Evolutionary conservation across 2,797 vertebrate genomes (phyloP), one percentile per base, ranked within the genome.

Genomic region (Erpetoichthys calabaricus): DNA sequence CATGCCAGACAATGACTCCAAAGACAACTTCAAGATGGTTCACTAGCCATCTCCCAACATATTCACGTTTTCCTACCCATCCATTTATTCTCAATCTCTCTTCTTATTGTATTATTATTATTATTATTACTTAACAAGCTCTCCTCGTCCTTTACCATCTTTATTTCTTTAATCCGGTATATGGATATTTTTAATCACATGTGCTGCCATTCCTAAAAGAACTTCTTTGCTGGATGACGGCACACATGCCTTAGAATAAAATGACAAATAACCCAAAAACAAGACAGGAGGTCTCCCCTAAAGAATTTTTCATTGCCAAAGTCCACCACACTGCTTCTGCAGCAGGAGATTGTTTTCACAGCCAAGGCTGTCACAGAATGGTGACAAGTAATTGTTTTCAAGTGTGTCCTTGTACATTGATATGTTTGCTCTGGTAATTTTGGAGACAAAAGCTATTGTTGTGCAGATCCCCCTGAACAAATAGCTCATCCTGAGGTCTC

Each of bases 381-480:
- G 76, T 86, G 83, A 84, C 79, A 83, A 85, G 78, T 80, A 76
- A 88, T 84, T 85, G 82, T 87, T 84, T 87, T 85, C 82, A 80
- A 89, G 78, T 86, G 82, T 86, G 79, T 74, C 81, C 76, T 82
- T 89, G 84, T 86, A 84, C 76, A 82, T 86, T 84, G 79, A 85
- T 82, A 82, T 85, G 80, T 89, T 91, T 91, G 83, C 84, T 88
- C 81, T 80, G 73, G 76, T 77, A 83, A 76, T 86, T 86, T 80
- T 75, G 70, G 63, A 77, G 80, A 88, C 80, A 86, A 87, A 87
- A 75, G 77, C 78, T 80, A 86, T 88, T 86, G 84, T 86, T 81
- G 80, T 80, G 72, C 80, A 85, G 77, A 87, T 88, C 76, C 79
- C 79, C 79, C 84, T 82, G 78, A 85, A 83, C 81, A 86, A 86